phyloP scores from a whole-genome alignment of 2,113 vertebrate species.

The Gallinago media region DNA sequence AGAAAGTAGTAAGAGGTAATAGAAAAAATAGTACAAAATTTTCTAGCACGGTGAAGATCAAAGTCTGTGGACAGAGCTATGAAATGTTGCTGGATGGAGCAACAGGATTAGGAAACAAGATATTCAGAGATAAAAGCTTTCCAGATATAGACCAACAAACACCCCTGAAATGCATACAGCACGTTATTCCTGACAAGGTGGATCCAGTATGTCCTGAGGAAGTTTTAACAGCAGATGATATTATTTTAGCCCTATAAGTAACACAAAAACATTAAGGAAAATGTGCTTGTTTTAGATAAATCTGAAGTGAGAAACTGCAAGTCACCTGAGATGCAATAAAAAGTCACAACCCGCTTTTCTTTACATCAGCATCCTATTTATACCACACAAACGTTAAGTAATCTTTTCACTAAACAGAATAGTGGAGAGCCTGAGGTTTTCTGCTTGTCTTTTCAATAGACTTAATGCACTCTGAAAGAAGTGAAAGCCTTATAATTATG shows the following conservation, averaged over 20 bases:
- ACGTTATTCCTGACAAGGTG: background rate
- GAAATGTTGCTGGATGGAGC: background rate
- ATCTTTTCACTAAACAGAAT: background rate
- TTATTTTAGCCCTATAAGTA: background rate
- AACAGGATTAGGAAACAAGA: slow-evolving; percentile 45
- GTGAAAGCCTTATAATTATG: background rate
- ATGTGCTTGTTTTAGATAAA: background rate
- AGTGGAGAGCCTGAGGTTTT: background rate
- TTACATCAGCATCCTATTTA: background rate
- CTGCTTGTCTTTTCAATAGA: background rate
- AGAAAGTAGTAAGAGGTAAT: background rate
- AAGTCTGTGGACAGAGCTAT: slow-evolving; percentile 33
- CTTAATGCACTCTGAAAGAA: background rate
- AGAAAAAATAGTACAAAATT: slow-evolving; percentile 19
- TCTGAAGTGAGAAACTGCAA: background rate
- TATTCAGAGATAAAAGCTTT: slow-evolving; percentile 19
- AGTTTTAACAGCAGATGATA: background rate
- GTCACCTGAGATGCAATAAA: background rate
- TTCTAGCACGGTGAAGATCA: background rate
- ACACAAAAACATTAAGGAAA: background rate
- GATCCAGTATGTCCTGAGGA: background rate
- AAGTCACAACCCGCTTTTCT: background rate
- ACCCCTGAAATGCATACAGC: background rate
- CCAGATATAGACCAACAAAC: slow-evolving; percentile 4
- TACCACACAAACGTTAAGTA: background rate